These are phyloP conservation scores for Callipepla californica DNA, from an alignment of 2,113 vertebrate genomes.

Conservation along the genomic window DNA sequence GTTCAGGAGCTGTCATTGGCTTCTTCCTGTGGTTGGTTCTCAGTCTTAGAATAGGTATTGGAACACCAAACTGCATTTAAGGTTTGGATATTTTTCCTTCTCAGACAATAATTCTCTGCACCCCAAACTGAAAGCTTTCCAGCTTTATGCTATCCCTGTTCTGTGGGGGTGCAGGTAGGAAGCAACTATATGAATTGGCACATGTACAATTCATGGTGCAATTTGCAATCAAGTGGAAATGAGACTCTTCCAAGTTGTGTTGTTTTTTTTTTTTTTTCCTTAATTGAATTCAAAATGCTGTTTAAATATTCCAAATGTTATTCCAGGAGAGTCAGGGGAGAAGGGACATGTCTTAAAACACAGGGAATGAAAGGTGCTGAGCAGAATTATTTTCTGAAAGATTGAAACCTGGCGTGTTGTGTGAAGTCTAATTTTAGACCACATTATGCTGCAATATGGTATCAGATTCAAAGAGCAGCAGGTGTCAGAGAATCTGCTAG, in stretches of 20 bases:
- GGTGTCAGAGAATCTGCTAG: conserved; percentile 71
- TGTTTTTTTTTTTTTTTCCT: background rate
- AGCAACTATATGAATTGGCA: conserved; percentile 23
- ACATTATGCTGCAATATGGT: conserved; percentile 68
- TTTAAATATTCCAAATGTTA: conserved; percentile 5
- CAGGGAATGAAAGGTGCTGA: conserved; percentile 16
- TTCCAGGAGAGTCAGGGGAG: conserved; percentile 33
- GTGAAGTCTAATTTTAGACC: conserved; percentile 72
- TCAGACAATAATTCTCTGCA: conserved; percentile 65
- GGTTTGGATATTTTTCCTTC: conserved; percentile 58
- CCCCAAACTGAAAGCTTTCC: conserved; percentile 46
- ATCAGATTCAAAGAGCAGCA: conserved; percentile 72
- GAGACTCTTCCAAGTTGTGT: background rate
- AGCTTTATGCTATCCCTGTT: conserved; percentile 38
- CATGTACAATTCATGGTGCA: background rate
- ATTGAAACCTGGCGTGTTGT: conserved; percentile 66
- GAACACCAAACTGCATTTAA: conserved; percentile 50
- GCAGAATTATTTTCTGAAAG: conserved; percentile 66
- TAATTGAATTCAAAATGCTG: background rate
- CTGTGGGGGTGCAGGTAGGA: conserved; percentile 58
- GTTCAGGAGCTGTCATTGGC: conserved; percentile 33
- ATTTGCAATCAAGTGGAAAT: conserved; percentile 24
- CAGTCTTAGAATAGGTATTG: conserved; percentile 49
- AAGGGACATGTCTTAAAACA: conserved; percentile 30
- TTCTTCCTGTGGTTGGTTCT: conserved; percentile 51